These are phyloP conservation scores for Trachymyrmex septentrionalis DNA, from an alignment of 1,140 invertebrate genomes.

Conservation along the genomic window DNA sequence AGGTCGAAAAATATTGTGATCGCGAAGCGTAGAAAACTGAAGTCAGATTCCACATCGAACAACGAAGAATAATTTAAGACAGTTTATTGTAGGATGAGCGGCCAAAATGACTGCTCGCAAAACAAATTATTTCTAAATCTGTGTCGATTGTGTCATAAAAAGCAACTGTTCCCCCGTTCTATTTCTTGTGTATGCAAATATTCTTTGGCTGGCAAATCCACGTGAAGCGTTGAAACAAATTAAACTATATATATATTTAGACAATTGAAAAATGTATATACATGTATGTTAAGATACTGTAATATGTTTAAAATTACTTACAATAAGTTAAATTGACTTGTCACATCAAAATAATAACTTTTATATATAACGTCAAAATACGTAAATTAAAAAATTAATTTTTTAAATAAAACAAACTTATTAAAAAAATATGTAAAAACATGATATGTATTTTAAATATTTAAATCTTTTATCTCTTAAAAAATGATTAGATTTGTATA, in stretches of 20 bases:
- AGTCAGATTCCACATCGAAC: not conserved
- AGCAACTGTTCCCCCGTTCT: not conserved
- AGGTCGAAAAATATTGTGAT: conserved; percentile 41
- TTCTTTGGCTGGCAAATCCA: not conserved
- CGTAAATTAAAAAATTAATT: not conserved
- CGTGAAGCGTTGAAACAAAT: not conserved
- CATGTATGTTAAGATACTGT: not conserved
- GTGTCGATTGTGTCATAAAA: conserved; percentile 25
- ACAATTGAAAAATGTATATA: not conserved
- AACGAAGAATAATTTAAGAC: conserved; percentile 20
- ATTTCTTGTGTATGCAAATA: not conserved
- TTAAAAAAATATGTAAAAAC: not conserved
- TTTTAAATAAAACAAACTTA: not conserved
- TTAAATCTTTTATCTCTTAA: not conserved
- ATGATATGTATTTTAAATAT: not conserved
- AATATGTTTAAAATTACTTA: not conserved
- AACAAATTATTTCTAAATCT: conserved; percentile 25
- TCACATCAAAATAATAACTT: not conserved
- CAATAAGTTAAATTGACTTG: not conserved
- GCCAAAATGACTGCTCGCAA: conserved; percentile 9
- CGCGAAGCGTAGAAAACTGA: conserved; percentile 4
- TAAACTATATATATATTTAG: not conserved
- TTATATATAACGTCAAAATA: not conserved
- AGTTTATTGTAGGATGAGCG: conserved; percentile 22
- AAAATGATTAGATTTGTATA: not conserved